Base-by-base conservation (phyloP, 2,888 invertebrate species). In the Ceriagrion tenellum region DNA sequence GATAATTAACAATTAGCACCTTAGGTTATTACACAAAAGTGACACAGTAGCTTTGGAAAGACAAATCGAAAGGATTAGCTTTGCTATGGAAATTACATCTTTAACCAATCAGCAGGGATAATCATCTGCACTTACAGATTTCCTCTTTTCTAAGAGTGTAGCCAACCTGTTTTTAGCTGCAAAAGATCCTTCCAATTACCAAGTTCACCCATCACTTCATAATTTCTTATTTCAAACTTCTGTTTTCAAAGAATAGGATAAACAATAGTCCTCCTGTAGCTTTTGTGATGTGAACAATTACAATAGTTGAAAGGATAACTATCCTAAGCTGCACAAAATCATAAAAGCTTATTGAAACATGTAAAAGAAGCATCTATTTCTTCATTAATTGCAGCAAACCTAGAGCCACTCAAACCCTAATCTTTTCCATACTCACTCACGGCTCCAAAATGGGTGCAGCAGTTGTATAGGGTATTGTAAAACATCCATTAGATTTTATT, bases 361-460 rank as follows among this genome's bases (percentile, higher is more conserved):
- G 0, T 91, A n/a, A n/a, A 40, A 74, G 40, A 93, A 93, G 93
- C 93, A 47, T 30, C 69, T 35, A 69, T 93, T 69, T 74, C 93
- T 93, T 35, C 93, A 69, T 63, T 93, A 63, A 47, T 13, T 40
- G 47, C 59, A 23, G 55, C 47, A 55, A 81, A 55, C 18, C 74
- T 47, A 40, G 93, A 74, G 47, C 69, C 93, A 93, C 63, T 26
- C 93, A 69, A 63, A 69, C 69, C 93, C 63, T 74, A 16, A 26
- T 55, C 47, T 93, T n/a, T 93, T 74, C 93, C 69, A 69, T 93
- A 93, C 93, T 93, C 93, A 93, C 93, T 69, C 93, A 93, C 93
- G 47, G 63, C 35, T 93, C 93, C 93, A 47, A 93, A 74, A 26
- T 93, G 93, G 93, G 69, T 69, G 69, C 93, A 74, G 93, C 93